Conservation (phyloP, 1,140 invertebrate species). For the Latrodectus geometricus region DNA sequence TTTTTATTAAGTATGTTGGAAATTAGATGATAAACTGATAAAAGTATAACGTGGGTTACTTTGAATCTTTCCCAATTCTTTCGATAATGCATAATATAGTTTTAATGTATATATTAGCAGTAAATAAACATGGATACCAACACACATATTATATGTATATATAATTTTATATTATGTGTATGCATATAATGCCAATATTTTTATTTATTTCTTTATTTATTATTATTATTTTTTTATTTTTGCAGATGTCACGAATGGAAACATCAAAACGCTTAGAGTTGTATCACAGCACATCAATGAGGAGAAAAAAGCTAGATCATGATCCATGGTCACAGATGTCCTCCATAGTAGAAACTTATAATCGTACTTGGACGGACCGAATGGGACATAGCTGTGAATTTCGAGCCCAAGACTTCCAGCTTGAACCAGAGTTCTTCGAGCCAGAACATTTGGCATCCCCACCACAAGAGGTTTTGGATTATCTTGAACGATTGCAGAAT, state of each 20-base stretch:
- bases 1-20: no score
- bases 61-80: no score
- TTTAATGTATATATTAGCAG: no score
- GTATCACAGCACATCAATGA: constrained; percentile 31
- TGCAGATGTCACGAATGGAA: constrained; percentile 7
- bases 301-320: constrained; percentile 2
- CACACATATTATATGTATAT: no score
- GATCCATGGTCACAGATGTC: constrained; percentile 29
- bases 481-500: constrained; percentile 86
- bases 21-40: no score
- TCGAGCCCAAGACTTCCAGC: constrained; percentile 72
- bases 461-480: constrained; percentile 86
- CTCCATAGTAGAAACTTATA: constrained; percentile 49
- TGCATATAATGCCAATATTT: no score
- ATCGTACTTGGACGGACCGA: constrained; percentile 51
- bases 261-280: constrained; percentile 43
- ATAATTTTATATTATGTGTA: no score
- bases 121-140: no score
- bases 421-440: constrained; percentile 89
- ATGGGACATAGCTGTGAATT: constrained; percentile 48
- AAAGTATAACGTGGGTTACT: no score
- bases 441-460: constrained; percentile 85
- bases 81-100: no score
- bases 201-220: neutral
- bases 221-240: neutral